phyloP scores from a whole-genome alignment of 2,797 vertebrate species.

The Bufotes viridis region DNA sequence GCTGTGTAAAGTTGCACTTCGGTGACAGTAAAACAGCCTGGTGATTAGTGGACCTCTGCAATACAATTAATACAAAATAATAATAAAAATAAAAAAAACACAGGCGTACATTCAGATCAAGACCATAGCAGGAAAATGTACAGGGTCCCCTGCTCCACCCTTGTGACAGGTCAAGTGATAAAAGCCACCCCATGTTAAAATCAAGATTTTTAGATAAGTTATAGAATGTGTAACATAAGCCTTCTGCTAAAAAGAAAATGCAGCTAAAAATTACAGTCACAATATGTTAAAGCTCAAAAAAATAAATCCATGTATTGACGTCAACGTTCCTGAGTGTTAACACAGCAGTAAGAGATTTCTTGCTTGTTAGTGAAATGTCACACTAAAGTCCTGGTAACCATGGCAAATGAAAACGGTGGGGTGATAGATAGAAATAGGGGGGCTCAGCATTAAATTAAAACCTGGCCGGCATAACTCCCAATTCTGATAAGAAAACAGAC shows the following conservation, averaged over 20 bases:
- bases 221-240: background rate
- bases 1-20: background rate
- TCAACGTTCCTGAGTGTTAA: background rate
- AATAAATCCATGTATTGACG: background rate
- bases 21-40: background rate
- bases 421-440: background rate
- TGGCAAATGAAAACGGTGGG: background rate
- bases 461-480: too few relatives aligned
- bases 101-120: background rate
- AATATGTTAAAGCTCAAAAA: background rate
- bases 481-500: background rate
- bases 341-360: background rate
- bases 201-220: background rate
- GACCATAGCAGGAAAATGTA: background rate
- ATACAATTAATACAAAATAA: background rate
- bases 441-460: background rate
- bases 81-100: background rate
- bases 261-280: background rate
- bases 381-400: background rate
- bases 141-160: background rate
- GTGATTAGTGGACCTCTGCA: background rate
- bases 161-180: background rate
- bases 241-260: background rate
- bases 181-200: constrained; percentile 1
- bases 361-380: background rate